Evolutionary conservation across 2,797 vertebrate genomes (phyloP).

Genomic region (Mus spretus): DNA sequence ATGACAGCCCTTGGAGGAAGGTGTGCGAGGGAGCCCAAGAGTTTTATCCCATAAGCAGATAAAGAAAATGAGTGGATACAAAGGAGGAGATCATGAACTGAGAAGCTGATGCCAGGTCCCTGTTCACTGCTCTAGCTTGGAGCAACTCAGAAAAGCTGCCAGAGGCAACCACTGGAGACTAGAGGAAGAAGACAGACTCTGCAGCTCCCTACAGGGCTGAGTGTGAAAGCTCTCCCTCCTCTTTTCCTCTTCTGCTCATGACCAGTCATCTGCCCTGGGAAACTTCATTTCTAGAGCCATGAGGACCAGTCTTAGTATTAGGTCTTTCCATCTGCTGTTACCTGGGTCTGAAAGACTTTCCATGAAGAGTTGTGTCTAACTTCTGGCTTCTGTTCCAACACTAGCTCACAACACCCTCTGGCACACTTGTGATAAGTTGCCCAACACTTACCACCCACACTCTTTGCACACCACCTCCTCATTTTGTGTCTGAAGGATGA

Average conservation of each 20-base stretch:
- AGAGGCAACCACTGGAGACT: not conserved
- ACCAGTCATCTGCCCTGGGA: not conserved
- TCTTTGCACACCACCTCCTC: not conserved
- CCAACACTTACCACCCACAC: not conserved
- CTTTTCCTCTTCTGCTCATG: not conserved
- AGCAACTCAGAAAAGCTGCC: not conserved
- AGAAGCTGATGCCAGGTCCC: not conserved
- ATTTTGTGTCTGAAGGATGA: not conserved
- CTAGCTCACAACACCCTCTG: not conserved
- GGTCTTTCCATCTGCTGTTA: not conserved
- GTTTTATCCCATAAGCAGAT: not conserved
- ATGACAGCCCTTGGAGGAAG: not conserved
- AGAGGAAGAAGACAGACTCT: not conserved
- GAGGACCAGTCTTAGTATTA: not conserved
- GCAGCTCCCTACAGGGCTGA: not conserved
- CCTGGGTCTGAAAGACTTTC: not conserved
- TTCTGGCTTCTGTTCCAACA: not conserved
- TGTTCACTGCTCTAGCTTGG: not conserved
- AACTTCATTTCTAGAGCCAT: slow-evolving; percentile 12
- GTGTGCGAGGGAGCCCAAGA: no score
- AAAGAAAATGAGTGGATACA: not conserved
- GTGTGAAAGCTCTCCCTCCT: not conserved
- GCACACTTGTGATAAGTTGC: not conserved
- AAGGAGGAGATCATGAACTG: not conserved
- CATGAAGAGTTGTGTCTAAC: not conserved